Percentiles rank a stretch among this genome's conserved stretches.
Evolutionary conservation across 2,113 vertebrate species (phyloP).

Genomic region (Zeus faber): DNA sequence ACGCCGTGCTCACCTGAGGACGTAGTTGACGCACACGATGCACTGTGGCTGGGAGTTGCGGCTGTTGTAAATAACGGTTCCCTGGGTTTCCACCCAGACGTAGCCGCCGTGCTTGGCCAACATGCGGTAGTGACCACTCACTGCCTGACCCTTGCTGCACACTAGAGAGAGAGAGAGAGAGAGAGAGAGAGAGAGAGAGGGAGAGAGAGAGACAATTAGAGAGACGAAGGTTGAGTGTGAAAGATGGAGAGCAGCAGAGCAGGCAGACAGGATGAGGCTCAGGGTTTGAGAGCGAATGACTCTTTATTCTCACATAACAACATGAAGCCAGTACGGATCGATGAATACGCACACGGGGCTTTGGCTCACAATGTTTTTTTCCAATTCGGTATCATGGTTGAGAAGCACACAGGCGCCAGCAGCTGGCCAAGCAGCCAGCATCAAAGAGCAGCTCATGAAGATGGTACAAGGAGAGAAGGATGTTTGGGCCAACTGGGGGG

Average conservation of each 20-base stretch:
- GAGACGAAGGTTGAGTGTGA: constrained; percentile 9
- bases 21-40: constrained; percentile 94
- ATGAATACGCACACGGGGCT: no score
- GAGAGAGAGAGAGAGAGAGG: background rate
- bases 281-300: no score
- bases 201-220: constrained; percentile 17
- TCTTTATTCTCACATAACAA: no score
- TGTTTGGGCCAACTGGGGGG: constrained; percentile 40
- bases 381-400: no score
- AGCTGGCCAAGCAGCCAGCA: background rate
- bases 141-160: constrained; percentile 93
- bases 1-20: constrained; percentile 82
- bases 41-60: constrained; percentile 97
- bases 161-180: constrained; percentile 70
- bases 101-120: constrained; percentile 93
- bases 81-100: constrained; percentile 97
- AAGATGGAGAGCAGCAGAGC: no score
- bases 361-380: no score
- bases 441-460: background rate
- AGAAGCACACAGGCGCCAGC: background rate
- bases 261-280: background rate
- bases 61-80: constrained; percentile 95
- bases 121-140: constrained; percentile 92
- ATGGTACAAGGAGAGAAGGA: constrained; percentile 15
- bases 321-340: no score